phyloP scores from a whole-genome alignment of 2,113 vertebrate genomes.

The Leptocoma aspasia region DNA sequence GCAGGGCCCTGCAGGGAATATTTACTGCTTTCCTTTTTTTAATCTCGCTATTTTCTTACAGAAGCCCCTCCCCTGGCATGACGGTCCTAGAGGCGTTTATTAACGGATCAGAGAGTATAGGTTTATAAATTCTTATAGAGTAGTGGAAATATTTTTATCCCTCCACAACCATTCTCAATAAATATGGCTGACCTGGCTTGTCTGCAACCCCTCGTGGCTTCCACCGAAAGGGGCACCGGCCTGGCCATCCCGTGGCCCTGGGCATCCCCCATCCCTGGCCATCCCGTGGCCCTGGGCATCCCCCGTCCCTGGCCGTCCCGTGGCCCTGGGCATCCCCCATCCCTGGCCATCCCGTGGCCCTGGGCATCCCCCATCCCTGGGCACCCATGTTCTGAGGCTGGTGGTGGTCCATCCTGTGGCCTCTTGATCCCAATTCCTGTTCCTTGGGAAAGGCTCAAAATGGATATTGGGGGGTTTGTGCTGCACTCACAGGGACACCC shows the following conservation, averaged over 20 bases:
- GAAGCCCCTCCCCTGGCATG: slow-evolving; percentile 7
- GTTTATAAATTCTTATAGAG: slow-evolving; percentile 58
- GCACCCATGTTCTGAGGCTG: neutral
- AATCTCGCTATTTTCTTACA: slow-evolving; percentile 65
- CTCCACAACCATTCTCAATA: slow-evolving; percentile 56
- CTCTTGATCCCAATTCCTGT: neutral
- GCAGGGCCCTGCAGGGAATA: neutral
- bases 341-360: neutral
- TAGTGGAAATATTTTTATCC: slow-evolving; percentile 67
- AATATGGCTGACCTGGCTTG: slow-evolving; percentile 31
- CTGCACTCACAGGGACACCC: neutral
- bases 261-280: neutral
- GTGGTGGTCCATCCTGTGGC: too few species aligned
- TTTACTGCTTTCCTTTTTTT: slow-evolving; percentile 25
- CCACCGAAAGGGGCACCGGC: neutral
- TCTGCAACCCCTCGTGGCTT: neutral
- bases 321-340: fast-evolving
- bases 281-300: too few species aligned
- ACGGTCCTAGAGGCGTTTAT: neutral
- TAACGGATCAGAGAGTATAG: slow-evolving; percentile 23
- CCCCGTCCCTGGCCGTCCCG: too few species aligned
- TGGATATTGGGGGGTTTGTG: fast-evolving
- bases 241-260: fast-evolving
- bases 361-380: neutral
- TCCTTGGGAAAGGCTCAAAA: neutral